These are phyloP conservation scores for Atrichornis clamosus DNA, from an alignment of 2,113 vertebrate species.

Conservation along the genomic window DNA sequence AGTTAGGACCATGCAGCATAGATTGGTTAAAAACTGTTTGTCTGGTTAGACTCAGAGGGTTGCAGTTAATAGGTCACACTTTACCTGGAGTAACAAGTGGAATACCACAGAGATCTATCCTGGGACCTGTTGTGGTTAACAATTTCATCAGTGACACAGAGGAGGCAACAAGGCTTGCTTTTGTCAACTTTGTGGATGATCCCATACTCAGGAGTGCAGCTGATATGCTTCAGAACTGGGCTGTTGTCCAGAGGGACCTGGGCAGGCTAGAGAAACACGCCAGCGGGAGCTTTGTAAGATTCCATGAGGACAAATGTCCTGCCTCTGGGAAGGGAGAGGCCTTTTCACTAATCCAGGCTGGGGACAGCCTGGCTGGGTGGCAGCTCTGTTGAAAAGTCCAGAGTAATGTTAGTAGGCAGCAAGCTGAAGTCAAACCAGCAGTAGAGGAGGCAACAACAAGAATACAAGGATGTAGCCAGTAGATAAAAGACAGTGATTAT, in stretches of 20 bases:
- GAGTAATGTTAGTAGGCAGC: neutral
- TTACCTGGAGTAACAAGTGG: neutral
- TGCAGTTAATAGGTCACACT: neutral
- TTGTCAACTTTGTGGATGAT: neutral
- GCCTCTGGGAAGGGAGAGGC: neutral
- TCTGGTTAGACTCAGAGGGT: neutral
- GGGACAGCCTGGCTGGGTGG: neutral
- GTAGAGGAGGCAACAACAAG: neutral
- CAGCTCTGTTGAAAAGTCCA: neutral
- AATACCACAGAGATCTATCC: neutral
- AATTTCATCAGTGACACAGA: neutral
- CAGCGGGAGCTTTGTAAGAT: neutral
- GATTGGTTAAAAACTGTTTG: neutral
- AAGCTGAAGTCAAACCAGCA: neutral
- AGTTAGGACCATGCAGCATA: neutral
- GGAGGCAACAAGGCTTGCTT: neutral
- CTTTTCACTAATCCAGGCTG: neutral
- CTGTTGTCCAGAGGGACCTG: neutral
- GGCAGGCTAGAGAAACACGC: neutral
- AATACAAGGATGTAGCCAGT: neutral
- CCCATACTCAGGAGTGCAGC: neutral
- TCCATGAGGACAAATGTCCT: neutral
- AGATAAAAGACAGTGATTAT: neutral
- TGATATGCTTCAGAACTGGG: neutral
- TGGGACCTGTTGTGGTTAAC: neutral